phyloP scores from a whole-genome alignment of 2,888 invertebrate genomes.

The Halictus ligatus region DNA sequence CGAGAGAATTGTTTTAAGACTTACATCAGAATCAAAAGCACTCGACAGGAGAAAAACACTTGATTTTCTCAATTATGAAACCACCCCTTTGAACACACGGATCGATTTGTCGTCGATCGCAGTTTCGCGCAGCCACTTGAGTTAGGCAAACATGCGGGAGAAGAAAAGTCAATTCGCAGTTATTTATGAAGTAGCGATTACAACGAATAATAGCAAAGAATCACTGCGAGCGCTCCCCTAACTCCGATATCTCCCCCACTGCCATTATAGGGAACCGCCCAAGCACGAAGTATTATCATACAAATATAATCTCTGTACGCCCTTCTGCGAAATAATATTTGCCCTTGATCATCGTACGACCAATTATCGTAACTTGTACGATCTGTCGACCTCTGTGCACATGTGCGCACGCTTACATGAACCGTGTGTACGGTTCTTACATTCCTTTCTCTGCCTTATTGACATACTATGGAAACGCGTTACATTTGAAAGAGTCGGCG shows the following conservation, averaged over 20 bases:
- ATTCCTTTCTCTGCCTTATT: neutral
- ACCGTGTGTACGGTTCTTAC: neutral
- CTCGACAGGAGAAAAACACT: neutral
- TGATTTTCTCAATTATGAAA: neutral
- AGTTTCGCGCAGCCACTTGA: neutral
- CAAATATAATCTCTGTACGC: slow-evolving; percentile 71
- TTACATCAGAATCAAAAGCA: neutral
- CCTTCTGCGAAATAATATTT: slow-evolving; percentile 70
- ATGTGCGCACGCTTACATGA: neutral
- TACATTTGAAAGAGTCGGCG: neutral
- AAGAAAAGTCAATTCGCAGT: slow-evolving; percentile 62
- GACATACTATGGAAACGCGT: neutral
- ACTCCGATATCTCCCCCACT: slow-evolving; percentile 47
- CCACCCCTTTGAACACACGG: neutral
- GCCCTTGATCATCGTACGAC: slow-evolving; percentile 64
- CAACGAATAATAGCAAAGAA: slow-evolving; percentile 68
- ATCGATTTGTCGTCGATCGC: neutral
- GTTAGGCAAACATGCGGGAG: slow-evolving; percentile 48
- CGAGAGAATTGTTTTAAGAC: neutral
- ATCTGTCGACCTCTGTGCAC: slow-evolving; percentile 58
- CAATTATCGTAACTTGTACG: slow-evolving; percentile 71
- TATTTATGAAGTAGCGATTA: slow-evolving; percentile 72
- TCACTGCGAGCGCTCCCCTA: slow-evolving; percentile 63
- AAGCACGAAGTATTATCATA: slow-evolving; percentile 72
- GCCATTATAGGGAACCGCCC: slow-evolving; percentile 59